Base-by-base conservation (phyloP, 2,113 vertebrate species). In the Lepus timidus region DNA sequence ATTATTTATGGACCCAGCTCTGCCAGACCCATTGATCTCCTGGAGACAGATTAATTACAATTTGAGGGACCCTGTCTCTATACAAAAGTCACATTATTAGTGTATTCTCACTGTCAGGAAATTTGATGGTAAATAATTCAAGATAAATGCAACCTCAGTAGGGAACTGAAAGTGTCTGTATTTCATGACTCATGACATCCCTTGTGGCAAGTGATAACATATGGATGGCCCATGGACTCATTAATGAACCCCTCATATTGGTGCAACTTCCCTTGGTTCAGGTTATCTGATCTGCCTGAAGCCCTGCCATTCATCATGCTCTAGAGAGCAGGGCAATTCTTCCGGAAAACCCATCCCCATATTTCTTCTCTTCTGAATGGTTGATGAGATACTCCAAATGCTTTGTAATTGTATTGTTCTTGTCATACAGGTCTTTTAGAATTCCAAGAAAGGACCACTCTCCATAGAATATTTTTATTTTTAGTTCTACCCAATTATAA, bases 121-220 rank as follows among this genome's bases (percentile, higher is more conserved):
- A 93, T 90, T 55, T 70, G 62, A 33, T 87, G 62, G 71, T 95
- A 95, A 97, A 97, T 97, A 95, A 97, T 96, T 97, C 91, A 97
- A 86, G 84, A 85, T 67, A 95, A 93, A 81, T 52, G 78, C 8
- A 16, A 29, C 36, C 92, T 65, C 94, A 70, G 74, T 2, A 23
- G 96, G 87, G 52, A 87, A 91, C 31, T 62, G n/a, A 71, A 61
- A 82, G 44, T 67, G 67, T 55, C 92, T n/a, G 1, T 70, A 89
- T 94, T 94, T 96, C 91, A 71, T 89, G 94, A 88, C 81, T 65
- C 0, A 4, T 75, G 91, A 65, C 36, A 61, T 95, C 68, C 36
- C 55, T 9, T 4, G 14, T 79, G 91, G 88, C 1, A 1, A 33
- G 80, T 39, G 91, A 89, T 13, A 31, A 52, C 64, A 12, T 76